A percentile compares a stretch with the other conserved stretches of the same genome.
phyloP scores from a whole-genome alignment of 2,797 vertebrate genomes.

The Corythornis leucogaster region DNA sequence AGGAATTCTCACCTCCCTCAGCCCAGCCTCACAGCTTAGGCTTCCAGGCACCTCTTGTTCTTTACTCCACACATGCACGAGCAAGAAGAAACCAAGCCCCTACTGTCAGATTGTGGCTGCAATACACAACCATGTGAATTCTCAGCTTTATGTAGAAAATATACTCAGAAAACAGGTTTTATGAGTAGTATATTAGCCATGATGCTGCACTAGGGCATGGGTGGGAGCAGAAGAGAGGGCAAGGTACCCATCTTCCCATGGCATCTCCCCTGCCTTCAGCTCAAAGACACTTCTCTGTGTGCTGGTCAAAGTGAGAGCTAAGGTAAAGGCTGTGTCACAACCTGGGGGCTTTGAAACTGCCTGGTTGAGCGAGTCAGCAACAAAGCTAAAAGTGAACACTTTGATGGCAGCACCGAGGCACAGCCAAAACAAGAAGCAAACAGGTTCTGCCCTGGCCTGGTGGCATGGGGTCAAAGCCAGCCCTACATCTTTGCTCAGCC shows the following conservation, averaged over 20 bases:
- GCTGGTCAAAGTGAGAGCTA: background rate
- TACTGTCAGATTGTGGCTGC: background rate
- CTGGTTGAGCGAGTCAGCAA: background rate
- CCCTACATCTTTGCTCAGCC: fast-evolving
- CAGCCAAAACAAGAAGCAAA: background rate
- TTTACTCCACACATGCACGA: background rate
- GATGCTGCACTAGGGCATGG: background rate
- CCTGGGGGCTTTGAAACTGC: background rate
- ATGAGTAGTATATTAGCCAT: background rate
- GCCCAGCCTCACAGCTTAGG: background rate
- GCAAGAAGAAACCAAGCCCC: background rate
- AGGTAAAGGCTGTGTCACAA: background rate
- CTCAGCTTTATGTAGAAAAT: background rate
- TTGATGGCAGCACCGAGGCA: background rate
- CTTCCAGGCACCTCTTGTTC: background rate
- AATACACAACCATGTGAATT: background rate
- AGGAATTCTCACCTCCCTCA: background rate
- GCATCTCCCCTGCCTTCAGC: background rate
- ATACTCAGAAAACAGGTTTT: background rate
- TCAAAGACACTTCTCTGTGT: background rate
- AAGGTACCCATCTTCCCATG: background rate
- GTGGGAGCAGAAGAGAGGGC: background rate
- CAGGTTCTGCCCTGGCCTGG: background rate
- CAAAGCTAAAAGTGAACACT: background rate
- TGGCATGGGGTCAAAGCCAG: background rate